Percentiles rank a stretch among this genome's conserved stretches.
These are phyloP conservation scores for Amiota mariae DNA, from an alignment of 2,888 invertebrate species.

Conservation along the genomic window DNA sequence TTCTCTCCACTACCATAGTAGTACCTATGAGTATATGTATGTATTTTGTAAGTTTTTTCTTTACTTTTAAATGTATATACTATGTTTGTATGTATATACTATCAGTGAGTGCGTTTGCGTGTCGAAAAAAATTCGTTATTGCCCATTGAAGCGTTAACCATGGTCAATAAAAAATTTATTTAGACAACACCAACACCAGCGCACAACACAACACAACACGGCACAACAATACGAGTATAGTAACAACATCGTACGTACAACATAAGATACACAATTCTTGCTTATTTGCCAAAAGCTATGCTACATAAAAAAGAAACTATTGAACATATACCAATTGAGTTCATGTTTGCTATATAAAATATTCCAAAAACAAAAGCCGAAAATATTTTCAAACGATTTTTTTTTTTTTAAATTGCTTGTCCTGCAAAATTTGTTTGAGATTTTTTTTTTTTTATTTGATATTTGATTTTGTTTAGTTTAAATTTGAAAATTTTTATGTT, in stretches of 20 bases:
- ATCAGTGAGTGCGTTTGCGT: background rate
- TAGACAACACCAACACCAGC: constrained; percentile 56
- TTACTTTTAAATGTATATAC: background rate
- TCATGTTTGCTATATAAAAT: too few species aligned
- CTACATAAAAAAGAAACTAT: constrained; percentile 3
- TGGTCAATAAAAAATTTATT: constrained; percentile 66
- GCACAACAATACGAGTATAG: too few species aligned
- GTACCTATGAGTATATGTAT: background rate
- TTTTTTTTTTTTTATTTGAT: background rate
- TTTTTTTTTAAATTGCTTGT: background rate
- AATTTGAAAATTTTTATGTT: background rate
- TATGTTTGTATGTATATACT: background rate
- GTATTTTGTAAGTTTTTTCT: constrained; percentile 10
- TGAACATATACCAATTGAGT: too few species aligned
- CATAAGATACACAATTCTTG: constrained; percentile 9
- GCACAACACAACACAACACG: too few species aligned
- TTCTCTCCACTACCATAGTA: background rate
- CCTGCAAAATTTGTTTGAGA: background rate
- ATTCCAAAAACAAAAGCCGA: too few species aligned
- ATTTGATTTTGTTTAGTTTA: background rate
- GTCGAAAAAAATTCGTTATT: constrained; percentile 51
- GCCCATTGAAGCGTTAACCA: constrained; percentile 64
- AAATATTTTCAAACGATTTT: too few species aligned
- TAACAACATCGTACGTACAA: background rate
- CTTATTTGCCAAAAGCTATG: constrained; percentile 20